A percentile compares a stretch with the other conserved stretches of the same genome.
Evolutionary conservation across 2,113 vertebrate species (phyloP).

Genomic region (Chloebia gouldiae): DNA sequence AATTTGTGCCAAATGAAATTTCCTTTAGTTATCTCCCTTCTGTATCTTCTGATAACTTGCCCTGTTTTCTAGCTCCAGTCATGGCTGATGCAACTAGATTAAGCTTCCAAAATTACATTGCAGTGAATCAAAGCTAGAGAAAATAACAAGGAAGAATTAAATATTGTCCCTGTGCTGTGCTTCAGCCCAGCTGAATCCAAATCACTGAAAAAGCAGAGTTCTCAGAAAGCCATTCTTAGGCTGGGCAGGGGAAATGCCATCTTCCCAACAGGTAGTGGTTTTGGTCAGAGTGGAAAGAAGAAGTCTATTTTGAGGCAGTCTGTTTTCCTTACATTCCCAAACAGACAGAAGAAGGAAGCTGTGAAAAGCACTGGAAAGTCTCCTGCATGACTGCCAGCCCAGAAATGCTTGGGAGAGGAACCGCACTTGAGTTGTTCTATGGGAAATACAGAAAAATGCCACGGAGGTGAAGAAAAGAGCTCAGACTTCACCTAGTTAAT

Average conservation of each 20-base stretch:
- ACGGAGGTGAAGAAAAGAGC: neutral
- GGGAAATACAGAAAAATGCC: neutral
- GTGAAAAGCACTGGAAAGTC: neutral
- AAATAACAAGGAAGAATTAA: slow-evolving; percentile 41
- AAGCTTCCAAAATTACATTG: slow-evolving; percentile 50
- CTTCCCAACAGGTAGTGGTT: neutral
- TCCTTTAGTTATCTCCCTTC: slow-evolving; percentile 52
- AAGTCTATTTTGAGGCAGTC: neutral
- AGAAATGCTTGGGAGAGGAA: neutral
- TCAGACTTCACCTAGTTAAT: slow-evolving; percentile 9
- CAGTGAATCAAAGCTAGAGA: slow-evolving; percentile 43
- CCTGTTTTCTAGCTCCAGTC: slow-evolving; percentile 55
- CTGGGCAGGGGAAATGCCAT: neutral
- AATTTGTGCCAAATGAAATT: slow-evolving; percentile 50
- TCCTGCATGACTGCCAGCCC: neutral
- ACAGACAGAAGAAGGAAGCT: neutral
- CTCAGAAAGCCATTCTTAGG: neutral
- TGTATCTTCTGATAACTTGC: slow-evolving; percentile 59
- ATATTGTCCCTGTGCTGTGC: neutral
- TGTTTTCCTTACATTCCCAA: neutral
- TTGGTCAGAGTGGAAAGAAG: slow-evolving; percentile 1
- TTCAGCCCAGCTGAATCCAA: slow-evolving; percentile 23
- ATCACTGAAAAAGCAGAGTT: neutral
- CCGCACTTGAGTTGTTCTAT: accelerated
- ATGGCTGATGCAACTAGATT: slow-evolving; percentile 56